These are phyloP conservation scores for Exocentrus adspersus DNA, from an alignment of 2,888 invertebrate genomes.

Conservation along the genomic window DNA sequence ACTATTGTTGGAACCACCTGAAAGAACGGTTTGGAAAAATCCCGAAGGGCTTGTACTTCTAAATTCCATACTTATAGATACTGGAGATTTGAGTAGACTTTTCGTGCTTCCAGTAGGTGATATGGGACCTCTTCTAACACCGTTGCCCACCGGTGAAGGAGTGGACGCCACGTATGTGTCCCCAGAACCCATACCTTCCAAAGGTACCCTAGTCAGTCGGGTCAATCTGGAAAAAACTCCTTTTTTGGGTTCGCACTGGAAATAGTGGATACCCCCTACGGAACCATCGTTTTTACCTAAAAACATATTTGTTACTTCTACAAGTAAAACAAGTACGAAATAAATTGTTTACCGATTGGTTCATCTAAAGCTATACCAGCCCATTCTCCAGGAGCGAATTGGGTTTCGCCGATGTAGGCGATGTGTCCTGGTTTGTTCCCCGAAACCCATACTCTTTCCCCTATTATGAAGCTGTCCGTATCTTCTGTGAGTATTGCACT, in stretches of 20 bases:
- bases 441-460: conserved; percentile 93
- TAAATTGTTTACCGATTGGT: conserved; percentile 77
- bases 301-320: conserved; percentile 26
- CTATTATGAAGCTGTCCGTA: conserved; percentile 95
- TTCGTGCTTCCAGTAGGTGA: conserved; percentile 59
- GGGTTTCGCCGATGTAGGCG: conserved; percentile 93
- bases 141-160: conserved; percentile 51
- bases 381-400: conserved; percentile 98
- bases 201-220: conserved; percentile 80
- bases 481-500: conserved; percentile 86
- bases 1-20: conserved; percentile 67
- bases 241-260: conserved; percentile 90
- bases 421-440: conserved; percentile 92
- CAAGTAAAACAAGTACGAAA: no score
- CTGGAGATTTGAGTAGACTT: conserved; percentile 53
- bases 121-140: conserved; percentile 54
- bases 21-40: conserved; percentile 34
- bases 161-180: conserved; percentile 57
- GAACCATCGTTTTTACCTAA: conserved; percentile 96
- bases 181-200: conserved; percentile 60
- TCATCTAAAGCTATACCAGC: conserved; percentile 97
- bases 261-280: conserved; percentile 91
- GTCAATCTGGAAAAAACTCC: conserved; percentile 95
- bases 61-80: conserved; percentile 50
- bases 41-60: no score